These are phyloP conservation scores for Clostera curtula DNA, from an alignment of 2,888 invertebrate species.

Conservation along the genomic window DNA sequence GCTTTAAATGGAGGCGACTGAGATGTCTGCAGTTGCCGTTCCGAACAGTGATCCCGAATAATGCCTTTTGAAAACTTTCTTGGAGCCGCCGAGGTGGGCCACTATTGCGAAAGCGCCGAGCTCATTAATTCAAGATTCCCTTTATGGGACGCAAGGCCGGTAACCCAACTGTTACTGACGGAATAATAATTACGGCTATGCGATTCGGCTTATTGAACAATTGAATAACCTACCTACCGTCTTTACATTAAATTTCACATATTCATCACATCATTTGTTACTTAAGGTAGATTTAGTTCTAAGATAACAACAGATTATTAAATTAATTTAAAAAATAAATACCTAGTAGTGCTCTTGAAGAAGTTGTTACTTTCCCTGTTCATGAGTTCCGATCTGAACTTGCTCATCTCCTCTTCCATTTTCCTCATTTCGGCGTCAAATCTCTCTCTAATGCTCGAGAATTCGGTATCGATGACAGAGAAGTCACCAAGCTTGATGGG, in stretches of 20 bases:
- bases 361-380: slow-evolving; percentile 94
- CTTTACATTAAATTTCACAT: slow-evolving; percentile 10
- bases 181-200: slow-evolving; percentile 50
- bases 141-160: slow-evolving; percentile 56
- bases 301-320: too few species aligned
- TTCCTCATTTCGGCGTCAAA: slow-evolving; percentile 98
- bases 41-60: slow-evolving; percentile 69
- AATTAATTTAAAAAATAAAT: too few species aligned
- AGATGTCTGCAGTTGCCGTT: slow-evolving; percentile 71
- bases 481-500: slow-evolving; percentile 95
- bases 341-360: slow-evolving; percentile 93
- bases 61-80: slow-evolving; percentile 64
- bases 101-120: slow-evolving; percentile 58
- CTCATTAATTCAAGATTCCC: slow-evolving; percentile 70
- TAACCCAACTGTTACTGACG: slow-evolving; percentile 40
- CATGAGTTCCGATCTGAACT: slow-evolving; percentile 94
- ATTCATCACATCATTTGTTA: too few species aligned
- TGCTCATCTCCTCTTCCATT: slow-evolving; percentile 99
- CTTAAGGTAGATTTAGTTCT: too few species aligned
- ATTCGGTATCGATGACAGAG: slow-evolving; percentile 97
- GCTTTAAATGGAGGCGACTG: slow-evolving; percentile 75
- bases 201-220: slow-evolving; percentile 22
- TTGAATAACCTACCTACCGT: slow-evolving; percentile 14
- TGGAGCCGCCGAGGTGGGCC: slow-evolving; percentile 44
- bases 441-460: slow-evolving; percentile 95